Base-by-base conservation (phyloP, 2,113 vertebrate species). In the Manacus vitellinus region DNA sequence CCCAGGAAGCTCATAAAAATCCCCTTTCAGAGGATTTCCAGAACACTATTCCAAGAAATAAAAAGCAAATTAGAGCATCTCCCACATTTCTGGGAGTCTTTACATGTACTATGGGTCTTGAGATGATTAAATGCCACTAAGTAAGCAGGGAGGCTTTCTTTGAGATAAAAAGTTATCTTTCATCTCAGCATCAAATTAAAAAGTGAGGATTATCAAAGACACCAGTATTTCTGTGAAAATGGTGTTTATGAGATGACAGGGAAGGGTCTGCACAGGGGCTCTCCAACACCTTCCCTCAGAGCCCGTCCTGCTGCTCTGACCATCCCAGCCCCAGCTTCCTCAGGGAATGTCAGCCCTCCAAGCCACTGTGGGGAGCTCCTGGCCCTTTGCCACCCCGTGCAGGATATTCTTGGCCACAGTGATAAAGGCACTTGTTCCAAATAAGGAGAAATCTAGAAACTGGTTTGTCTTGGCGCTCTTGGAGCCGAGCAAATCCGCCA, bases 401-500 rank as follows among this genome's bases (percentile, higher is more conserved):
- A 4, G 88, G 77, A 54, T 85, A 77, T 72, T 97, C 91, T 90
- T 95, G 97, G 95, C 94, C 84, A 12, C 19, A 10, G 19, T 0
- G 10, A 39, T n/a, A 72, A 88, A 76, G 86, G 28, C 68, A 30
- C 75, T 94, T 37, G 46, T 12, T 74, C 85, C 92, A 92, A 62
- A 90, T 22, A 55, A 84, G 85, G 78, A 88, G 49, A 89, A 89
- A 85, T 66, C 51, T 67, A 78, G 55, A n/a, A 81, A 74, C 51
- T 20, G 70, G 35, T 78, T 92, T 81, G 58, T 85, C 63, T 94
- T 16, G 2, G 70, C 35, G 12, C 33, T 93, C 66, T 9, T 15
- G 30, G 54, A 86, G 86, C 65, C 94, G 72, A 46, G 79, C 23
- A 71, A 86, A 88, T 39, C 73, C 0, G 5, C 83, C 89, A 91